phyloP scores from a whole-genome alignment of 2,797 vertebrate species.

The Micrastur ruficollis region DNA sequence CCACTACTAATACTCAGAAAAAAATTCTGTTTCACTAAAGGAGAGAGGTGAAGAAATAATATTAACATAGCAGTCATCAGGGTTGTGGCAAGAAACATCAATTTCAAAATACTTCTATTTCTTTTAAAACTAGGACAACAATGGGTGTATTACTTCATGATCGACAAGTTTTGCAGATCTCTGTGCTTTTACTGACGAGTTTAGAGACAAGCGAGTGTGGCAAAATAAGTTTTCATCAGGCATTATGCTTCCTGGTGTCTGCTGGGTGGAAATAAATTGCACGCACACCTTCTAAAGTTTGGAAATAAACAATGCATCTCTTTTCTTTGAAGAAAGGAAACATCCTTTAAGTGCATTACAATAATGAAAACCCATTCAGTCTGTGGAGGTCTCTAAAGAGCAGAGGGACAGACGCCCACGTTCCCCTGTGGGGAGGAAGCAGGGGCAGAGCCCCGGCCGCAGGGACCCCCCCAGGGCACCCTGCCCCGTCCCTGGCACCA shows the following conservation, averaged over 20 bases:
- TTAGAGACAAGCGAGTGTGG: not conserved
- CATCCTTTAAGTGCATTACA: not conserved
- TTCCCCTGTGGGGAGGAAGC: not conserved
- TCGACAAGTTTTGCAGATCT: not conserved
- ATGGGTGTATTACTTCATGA: not conserved
- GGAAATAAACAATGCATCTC: not conserved
- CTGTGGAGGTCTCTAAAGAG: not conserved
- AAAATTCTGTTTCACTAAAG: not conserved
- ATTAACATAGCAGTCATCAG: not conserved
- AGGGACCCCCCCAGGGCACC: not conserved
- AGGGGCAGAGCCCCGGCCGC: not conserved
- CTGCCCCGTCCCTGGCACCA: not conserved
- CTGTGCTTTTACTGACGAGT: not conserved
- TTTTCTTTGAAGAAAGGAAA: not conserved
- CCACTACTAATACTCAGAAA: not conserved
- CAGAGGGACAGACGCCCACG: not conserved
- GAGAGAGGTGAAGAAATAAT: not conserved
- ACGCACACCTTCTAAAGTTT: not conserved
- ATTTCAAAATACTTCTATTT: not conserved
- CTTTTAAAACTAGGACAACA: not conserved
- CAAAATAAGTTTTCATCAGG: not conserved
- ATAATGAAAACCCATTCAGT: not conserved
- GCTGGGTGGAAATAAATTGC: not conserved
- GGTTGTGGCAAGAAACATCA: not conserved
- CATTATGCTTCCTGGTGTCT: not conserved